Percentiles rank a stretch among this genome's conserved stretches.
Conservation (phyloP, 2,888 invertebrate species). For the Oasisia sp. region DNA sequence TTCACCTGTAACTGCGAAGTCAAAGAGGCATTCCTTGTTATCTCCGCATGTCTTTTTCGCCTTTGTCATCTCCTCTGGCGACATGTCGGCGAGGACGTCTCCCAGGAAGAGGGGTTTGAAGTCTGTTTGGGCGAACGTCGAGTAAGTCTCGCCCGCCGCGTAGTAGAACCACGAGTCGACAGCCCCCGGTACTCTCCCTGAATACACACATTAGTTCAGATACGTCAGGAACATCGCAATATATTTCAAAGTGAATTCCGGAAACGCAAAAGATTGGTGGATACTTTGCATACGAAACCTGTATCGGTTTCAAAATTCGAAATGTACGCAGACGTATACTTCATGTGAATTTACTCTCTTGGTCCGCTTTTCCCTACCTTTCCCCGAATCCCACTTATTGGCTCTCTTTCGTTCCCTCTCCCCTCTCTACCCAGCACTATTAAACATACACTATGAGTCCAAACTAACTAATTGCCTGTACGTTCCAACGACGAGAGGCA, state of each 20-base stretch:
- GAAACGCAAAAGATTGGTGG: neutral
- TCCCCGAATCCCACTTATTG: too few relatives aligned
- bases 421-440: too few relatives aligned
- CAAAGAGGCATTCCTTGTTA: conserved; percentile 22
- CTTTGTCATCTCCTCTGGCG: neutral
- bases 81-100: conserved; percentile 18
- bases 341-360: too few relatives aligned
- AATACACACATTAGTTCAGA: neutral
- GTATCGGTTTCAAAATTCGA: too few relatives aligned
- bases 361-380: too few relatives aligned
- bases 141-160: neutral
- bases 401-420: too few relatives aligned
- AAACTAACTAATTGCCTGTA: too few relatives aligned
- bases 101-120: neutral
- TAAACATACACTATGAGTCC: too few relatives aligned
- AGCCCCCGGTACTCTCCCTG: neutral
- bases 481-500: too few relatives aligned
- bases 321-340: too few relatives aligned
- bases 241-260: neutral
- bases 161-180: neutral
- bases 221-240: neutral
- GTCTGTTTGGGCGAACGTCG: neutral
- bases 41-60: neutral
- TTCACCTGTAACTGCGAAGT: conserved; percentile 22
- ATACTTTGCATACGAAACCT: neutral